A percentile compares a stretch with the other conserved stretches of the same genome.
Conservation (phyloP, 1,140 invertebrate species). For the Phymorhynchus buccinoides region DNA sequence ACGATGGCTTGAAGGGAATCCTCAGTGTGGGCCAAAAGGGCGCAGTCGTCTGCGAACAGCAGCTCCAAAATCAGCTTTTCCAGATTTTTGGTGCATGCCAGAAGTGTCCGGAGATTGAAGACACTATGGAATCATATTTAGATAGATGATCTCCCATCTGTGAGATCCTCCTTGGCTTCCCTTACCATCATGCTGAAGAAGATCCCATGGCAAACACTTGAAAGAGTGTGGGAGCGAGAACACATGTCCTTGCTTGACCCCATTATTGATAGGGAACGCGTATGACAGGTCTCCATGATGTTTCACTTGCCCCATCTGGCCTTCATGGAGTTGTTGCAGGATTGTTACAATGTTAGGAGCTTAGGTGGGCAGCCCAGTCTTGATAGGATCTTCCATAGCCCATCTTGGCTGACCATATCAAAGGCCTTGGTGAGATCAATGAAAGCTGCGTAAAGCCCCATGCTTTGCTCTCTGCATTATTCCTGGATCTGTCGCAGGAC, state of each 20-base stretch:
- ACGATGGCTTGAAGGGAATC: too few species aligned
- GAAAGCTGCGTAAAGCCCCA: slow-evolving; percentile 45
- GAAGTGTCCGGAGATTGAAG: too few species aligned
- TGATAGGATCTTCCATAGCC: slow-evolving; percentile 25
- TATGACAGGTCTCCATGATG: not conserved
- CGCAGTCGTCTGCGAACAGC: too few species aligned
- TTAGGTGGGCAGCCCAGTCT: slow-evolving; percentile 48
- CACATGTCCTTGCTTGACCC: not conserved
- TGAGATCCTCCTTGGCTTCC: too few species aligned
- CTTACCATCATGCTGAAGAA: too few species aligned
- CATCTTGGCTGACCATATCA: slow-evolving; percentile 46
- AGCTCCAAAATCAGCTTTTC: too few species aligned
- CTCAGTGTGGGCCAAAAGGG: too few species aligned
- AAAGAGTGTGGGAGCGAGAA: too few species aligned
- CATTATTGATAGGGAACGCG: not conserved
- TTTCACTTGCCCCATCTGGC: not conserved
- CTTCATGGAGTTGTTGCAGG: slow-evolving; percentile 43
- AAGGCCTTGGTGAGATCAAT: slow-evolving; percentile 55
- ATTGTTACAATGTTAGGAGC: slow-evolving; percentile 36
- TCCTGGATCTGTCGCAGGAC: slow-evolving; percentile 51
- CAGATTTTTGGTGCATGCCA: too few species aligned
- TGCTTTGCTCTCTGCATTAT: slow-evolving; percentile 51
- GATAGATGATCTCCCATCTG: too few species aligned
- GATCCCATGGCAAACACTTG: too few species aligned
- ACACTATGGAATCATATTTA: too few species aligned